These are phyloP conservation scores for Ammospiza caudacuta DNA, from an alignment of 2,113 vertebrate species.

Conservation along the genomic window DNA sequence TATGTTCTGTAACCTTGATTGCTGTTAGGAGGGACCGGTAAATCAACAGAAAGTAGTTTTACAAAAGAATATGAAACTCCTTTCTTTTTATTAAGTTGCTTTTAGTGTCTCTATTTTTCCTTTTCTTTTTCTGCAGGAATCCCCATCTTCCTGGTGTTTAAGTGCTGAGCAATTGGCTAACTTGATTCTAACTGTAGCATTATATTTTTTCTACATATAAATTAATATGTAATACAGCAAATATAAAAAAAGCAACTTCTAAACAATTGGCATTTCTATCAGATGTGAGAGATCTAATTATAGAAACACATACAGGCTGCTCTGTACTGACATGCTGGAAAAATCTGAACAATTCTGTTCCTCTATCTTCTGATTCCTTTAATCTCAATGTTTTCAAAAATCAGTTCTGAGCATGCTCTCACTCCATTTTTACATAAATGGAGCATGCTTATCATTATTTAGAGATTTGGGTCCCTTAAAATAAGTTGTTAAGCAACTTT, in stretches of 20 bases:
- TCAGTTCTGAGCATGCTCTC: not conserved
- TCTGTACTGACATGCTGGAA: not conserved
- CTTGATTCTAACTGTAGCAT: not conserved
- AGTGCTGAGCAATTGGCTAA: not conserved
- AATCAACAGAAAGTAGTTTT: not conserved
- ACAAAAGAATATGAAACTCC: not conserved
- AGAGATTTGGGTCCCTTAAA: constrained; percentile 17
- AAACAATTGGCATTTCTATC: not conserved
- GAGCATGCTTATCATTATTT: not conserved
- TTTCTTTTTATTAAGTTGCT: not conserved
- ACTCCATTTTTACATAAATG: not conserved
- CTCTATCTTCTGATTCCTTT: not conserved
- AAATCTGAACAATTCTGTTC: not conserved
- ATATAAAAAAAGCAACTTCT: not conserved
- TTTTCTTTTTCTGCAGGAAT: not conserved
- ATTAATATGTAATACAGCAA: not conserved
- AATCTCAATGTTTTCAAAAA: not conserved
- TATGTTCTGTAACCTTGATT: not conserved
- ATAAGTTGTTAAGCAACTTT: constrained; percentile 28
- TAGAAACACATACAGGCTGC: not conserved
- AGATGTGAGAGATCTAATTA: not conserved
- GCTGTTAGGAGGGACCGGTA: not conserved
- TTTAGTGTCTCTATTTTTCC: not conserved
- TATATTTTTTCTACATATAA: not conserved
- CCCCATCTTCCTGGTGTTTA: not conserved